phyloP scores from a whole-genome alignment of 2,797 vertebrate genomes.

The Pantherophis alleghaniensis region DNA sequence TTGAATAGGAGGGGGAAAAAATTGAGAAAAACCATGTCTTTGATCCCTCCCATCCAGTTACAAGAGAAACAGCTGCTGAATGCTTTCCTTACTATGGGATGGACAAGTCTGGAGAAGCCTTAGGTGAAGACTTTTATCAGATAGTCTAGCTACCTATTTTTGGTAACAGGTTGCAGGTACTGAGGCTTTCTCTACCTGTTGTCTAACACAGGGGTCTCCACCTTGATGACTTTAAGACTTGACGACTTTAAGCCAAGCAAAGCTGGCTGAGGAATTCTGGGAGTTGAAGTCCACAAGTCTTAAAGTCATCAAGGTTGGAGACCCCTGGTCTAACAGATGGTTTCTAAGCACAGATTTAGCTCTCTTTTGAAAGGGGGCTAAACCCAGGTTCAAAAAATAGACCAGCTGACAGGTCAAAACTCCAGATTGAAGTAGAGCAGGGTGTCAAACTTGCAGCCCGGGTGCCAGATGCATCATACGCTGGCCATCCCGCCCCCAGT shows the following conservation, averaged over 20 bases:
- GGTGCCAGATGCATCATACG: too few relatives aligned
- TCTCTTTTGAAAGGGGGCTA: background rate
- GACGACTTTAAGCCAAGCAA: too few relatives aligned
- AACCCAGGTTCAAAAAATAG: background rate
- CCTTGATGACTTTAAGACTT: too few relatives aligned
- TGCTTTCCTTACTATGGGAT: background rate
- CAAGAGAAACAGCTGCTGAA: background rate
- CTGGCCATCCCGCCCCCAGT: too few relatives aligned
- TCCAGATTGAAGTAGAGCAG: background rate
- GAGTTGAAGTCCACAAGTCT: too few relatives aligned
- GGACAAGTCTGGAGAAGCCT: background rate
- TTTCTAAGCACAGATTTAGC: background rate
- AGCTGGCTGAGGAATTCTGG: too few relatives aligned
- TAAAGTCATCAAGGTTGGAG: too few relatives aligned
- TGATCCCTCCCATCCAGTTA: background rate
- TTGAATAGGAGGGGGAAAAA: background rate
- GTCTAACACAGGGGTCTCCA: too few relatives aligned
- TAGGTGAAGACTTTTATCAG: background rate
- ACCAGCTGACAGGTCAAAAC: background rate
- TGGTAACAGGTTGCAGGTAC: background rate
- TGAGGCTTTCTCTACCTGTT: background rate
- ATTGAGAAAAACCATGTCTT: background rate
- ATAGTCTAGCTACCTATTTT: background rate
- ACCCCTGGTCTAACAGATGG: background rate
- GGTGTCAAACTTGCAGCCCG: too few relatives aligned